Percentiles rank a stretch among this genome's conserved stretches.
Evolutionary conservation across 2,113 vertebrate genomes (phyloP).

Genomic region (Gasterosteus aculeatus): DNA sequence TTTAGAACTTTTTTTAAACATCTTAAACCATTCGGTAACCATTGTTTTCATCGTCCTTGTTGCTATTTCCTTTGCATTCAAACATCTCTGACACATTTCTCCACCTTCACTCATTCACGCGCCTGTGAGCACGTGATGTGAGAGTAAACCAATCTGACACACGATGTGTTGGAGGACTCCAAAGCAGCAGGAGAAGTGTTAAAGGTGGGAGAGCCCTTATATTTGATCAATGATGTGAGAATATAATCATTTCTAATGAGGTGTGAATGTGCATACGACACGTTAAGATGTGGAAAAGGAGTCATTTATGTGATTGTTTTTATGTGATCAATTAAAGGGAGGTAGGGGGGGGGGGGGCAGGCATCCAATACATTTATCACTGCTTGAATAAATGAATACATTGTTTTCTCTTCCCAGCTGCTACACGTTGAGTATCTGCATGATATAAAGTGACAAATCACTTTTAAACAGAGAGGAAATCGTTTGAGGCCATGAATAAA

Average conservation of each 20-base stretch:
- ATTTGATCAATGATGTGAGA: conserved; percentile 61
- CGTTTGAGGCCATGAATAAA: conserved; percentile 21
- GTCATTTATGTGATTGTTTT: background rate
- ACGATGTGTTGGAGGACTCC: conserved; percentile 51
- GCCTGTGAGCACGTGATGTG: conserved; percentile 17
- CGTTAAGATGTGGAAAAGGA: background rate
- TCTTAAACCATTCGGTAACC: conserved; percentile 76
- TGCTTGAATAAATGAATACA: background rate
- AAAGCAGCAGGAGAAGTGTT: conserved; percentile 61
- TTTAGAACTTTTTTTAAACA: conserved; percentile 80
- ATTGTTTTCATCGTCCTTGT: conserved; percentile 82
- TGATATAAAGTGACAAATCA: conserved; percentile 22
- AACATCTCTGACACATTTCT: conserved; percentile 28
- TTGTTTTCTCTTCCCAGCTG: conserved; percentile 23
- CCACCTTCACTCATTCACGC: conserved; percentile 18
- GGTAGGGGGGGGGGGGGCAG: background rate
- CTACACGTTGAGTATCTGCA: conserved; percentile 56
- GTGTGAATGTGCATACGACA: background rate
- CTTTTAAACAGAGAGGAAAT: conserved; percentile 30
- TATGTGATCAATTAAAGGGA: background rate
- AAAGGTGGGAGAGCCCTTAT: conserved; percentile 78
- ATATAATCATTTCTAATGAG: conserved; percentile 43
- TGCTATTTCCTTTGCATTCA: conserved; percentile 68
- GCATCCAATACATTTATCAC: background rate
- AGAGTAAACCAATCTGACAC: background rate